A percentile compares a stretch with the other conserved stretches of the same genome.
Evolutionary conservation across 2,888 invertebrate species (phyloP).

Genomic region (Neria commutata): DNA sequence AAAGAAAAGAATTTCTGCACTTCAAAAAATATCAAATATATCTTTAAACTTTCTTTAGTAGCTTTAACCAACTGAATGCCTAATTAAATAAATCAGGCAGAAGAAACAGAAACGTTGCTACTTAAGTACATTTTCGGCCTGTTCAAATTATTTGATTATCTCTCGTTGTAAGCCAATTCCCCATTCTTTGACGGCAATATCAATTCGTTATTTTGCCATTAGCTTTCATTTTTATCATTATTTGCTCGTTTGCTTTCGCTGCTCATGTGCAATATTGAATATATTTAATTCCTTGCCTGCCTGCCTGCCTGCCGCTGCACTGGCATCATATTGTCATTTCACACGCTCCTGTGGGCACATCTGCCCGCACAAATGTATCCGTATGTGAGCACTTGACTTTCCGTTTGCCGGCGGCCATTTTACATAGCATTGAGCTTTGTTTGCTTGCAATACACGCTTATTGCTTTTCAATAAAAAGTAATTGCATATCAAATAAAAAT

Average conservation of each 20-base stretch:
- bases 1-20: too few relatives aligned
- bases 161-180: conserved; percentile 17
- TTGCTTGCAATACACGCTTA: conserved; percentile 51
- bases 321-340: neutral
- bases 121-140: too few relatives aligned
- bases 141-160: too few relatives aligned
- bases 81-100: too few relatives aligned
- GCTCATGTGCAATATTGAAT: conserved; percentile 43
- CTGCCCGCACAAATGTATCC: conserved; percentile 1
- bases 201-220: conserved; percentile 38
- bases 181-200: neutral
- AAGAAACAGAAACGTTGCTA: too few relatives aligned
- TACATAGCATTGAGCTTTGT: conserved; percentile 36
- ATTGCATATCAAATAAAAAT: conserved; percentile 56
- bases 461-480: conserved; percentile 54
- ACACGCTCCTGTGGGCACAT: neutral
- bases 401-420: conserved; percentile 49
- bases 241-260: neutral
- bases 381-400: conserved; percentile 47
- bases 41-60: too few relatives aligned
- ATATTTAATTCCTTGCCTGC: conserved; percentile 38
- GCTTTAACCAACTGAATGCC: too few relatives aligned
- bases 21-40: too few relatives aligned
- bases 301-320: neutral
- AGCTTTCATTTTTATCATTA: conserved; percentile 46